phyloP scores from a whole-genome alignment of 2,113 vertebrate genomes.

The Chitala chitala region DNA sequence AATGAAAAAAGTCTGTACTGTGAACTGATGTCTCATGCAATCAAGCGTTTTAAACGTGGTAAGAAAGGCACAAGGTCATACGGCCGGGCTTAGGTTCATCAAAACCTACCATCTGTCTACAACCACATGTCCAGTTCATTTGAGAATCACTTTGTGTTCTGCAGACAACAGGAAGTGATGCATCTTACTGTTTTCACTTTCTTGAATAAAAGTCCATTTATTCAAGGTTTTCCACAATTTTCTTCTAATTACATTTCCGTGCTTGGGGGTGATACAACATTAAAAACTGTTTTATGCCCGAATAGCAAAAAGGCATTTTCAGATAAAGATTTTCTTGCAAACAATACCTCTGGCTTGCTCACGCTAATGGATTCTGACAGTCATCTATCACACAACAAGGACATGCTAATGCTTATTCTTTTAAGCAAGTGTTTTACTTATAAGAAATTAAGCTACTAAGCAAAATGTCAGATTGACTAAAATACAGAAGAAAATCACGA shows the following conservation, averaged over 20 bases:
- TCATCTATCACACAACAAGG: neutral
- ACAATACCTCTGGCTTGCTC: neutral
- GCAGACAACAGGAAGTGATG: too few species aligned
- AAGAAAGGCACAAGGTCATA: too few species aligned
- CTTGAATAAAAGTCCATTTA: neutral
- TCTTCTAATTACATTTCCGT: slow-evolving; percentile 50
- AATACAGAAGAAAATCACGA: neutral
- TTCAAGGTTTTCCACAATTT: slow-evolving; percentile 27
- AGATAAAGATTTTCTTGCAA: slow-evolving; percentile 11
- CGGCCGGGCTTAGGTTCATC: too few species aligned
- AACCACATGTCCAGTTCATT: too few species aligned
- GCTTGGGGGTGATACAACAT: slow-evolving; percentile 36
- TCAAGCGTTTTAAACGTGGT: too few species aligned
- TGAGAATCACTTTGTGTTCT: too few species aligned
- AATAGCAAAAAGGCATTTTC: slow-evolving; percentile 9
- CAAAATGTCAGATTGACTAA: neutral
- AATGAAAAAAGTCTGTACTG: too few species aligned
- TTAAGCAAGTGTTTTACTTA: neutral
- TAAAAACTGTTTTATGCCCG: slow-evolving; percentile 36
- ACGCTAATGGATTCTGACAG: slow-evolving; percentile 16
- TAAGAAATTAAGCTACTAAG: slow-evolving; percentile 9
- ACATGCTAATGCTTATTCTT: neutral
- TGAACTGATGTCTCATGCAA: too few species aligned
- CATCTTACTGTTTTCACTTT: too few species aligned
- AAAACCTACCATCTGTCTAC: too few species aligned